These are phyloP conservation scores for Leucozona laternaria DNA, from an alignment of 2,888 invertebrate species.

Conservation along the genomic window DNA sequence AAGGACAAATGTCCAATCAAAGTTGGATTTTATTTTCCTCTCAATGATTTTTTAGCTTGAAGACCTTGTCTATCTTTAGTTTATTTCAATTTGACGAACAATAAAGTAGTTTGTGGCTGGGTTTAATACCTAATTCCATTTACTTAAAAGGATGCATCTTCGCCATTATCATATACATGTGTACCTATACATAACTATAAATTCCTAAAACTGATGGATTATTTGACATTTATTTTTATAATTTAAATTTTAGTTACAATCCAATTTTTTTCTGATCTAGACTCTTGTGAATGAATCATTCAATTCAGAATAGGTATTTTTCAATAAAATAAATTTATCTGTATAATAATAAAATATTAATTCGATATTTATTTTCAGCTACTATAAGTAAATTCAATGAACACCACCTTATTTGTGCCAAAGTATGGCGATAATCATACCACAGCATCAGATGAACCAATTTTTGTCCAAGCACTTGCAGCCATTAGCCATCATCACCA, in stretches of 20 bases:
- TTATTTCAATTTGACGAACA: not conserved
- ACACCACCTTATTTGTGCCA: conserved; percentile 74
- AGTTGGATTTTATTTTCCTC: not conserved
- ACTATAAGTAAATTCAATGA: conserved; percentile 54
- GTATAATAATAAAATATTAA: not conserved
- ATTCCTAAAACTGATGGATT: too few species aligned
- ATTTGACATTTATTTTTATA: too few species aligned
- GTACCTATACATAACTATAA: too few species aligned
- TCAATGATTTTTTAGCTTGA: not conserved
- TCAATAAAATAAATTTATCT: too few species aligned
- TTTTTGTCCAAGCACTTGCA: conserved; percentile 71
- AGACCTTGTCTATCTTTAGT: not conserved
- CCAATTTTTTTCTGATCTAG: too few species aligned
- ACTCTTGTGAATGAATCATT: too few species aligned
- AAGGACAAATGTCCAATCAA: conserved; percentile 20
- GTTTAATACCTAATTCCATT: too few species aligned
- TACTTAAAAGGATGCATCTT: too few species aligned
- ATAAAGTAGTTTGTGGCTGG: not conserved
- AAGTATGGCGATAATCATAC: conserved; percentile 70
- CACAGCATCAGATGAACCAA: conserved; percentile 60
- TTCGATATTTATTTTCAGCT: conserved; percentile 6
- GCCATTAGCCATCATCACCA: conserved; percentile 74
- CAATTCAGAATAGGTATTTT: too few species aligned
- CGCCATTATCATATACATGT: too few species aligned
- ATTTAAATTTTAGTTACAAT: too few species aligned